These are phyloP conservation scores for Molorchus minor DNA, from an alignment of 2,888 invertebrate species.

Conservation along the genomic window DNA sequence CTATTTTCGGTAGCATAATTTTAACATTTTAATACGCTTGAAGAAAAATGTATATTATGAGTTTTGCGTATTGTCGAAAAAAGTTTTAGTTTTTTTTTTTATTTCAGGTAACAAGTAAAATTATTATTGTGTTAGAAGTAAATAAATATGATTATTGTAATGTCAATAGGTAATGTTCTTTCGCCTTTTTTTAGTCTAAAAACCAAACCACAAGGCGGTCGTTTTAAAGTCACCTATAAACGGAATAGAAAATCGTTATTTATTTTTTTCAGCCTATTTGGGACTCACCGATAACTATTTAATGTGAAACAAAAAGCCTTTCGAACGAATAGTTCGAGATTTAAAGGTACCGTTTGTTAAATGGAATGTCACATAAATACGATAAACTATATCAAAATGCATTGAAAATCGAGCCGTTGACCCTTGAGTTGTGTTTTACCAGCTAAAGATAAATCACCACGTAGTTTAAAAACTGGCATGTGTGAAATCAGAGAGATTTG, in stretches of 20 bases:
- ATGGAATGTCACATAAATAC: constrained; percentile 49
- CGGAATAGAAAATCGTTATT: constrained; percentile 3
- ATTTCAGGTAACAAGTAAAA: too few species aligned
- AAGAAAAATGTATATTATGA: too few species aligned
- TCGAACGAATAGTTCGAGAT: constrained; percentile 29
- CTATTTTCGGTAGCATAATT: too few species aligned
- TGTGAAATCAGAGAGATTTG: constrained; percentile 40
- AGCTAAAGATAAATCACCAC: constrained; percentile 35
- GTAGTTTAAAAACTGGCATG: constrained; percentile 35
- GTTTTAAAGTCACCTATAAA: not conserved
- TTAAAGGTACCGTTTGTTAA: constrained; percentile 49
- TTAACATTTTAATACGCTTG: too few species aligned
- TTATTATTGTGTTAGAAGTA: too few species aligned
- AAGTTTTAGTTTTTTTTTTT: too few species aligned
- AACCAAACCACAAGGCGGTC: too few species aligned
- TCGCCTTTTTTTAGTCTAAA: too few species aligned
- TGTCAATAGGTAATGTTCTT: too few species aligned
- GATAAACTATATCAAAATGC: constrained; percentile 54
- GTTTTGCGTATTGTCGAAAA: too few species aligned
- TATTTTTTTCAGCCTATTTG: constrained; percentile 22
- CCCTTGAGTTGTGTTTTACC: constrained; percentile 27
- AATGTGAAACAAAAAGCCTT: constrained; percentile 35
- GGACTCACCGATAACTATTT: constrained; percentile 32
- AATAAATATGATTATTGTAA: too few species aligned
- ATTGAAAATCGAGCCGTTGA: constrained; percentile 46